phyloP scores from a whole-genome alignment of 1,140 invertebrate species.

The Vanessa tameamea region DNA sequence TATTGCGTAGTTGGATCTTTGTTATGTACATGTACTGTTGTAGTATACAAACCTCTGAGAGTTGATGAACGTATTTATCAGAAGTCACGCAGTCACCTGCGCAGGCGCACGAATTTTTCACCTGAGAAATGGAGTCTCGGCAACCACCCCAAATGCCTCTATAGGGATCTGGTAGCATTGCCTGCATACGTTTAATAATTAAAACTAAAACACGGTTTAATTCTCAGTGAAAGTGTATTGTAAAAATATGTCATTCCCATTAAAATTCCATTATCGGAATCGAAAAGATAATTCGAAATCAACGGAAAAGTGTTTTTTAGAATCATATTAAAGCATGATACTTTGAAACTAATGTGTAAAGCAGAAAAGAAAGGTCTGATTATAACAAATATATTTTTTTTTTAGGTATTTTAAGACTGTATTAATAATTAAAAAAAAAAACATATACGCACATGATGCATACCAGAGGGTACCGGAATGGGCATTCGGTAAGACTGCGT shows the following conservation, averaged over 20 bases:
- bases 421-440: not conserved
- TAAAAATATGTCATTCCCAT: too few relatives aligned
- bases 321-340: too few relatives aligned
- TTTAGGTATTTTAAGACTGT: not conserved
- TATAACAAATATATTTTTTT: too few relatives aligned
- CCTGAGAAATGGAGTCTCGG: slow-evolving; percentile 93
- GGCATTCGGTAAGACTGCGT: slow-evolving; percentile 90
- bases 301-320: too few relatives aligned
- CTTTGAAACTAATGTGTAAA: too few relatives aligned
- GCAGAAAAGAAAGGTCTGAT: too few relatives aligned
- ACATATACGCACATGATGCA: slow-evolving; percentile 87
- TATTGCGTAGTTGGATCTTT: too few relatives aligned
- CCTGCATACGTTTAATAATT: slow-evolving; percentile 70
- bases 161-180: slow-evolving; percentile 95
- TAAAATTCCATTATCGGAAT: too few relatives aligned
- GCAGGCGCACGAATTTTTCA: slow-evolving; percentile 86
- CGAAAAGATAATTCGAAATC: too few relatives aligned
- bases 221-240: too few relatives aligned
- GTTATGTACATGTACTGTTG: not conserved
- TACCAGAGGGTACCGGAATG: slow-evolving; percentile 87
- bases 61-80: slow-evolving; percentile 90
- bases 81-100: slow-evolving; percentile 85
- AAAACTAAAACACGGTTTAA: too few relatives aligned
- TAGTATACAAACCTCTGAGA: slow-evolving; percentile 83
- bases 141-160: slow-evolving; percentile 96